Percentiles rank a stretch among this genome's conserved stretches.
phyloP scores from a whole-genome alignment of 2,888 invertebrate genomes.

The Carcina quercana region DNA sequence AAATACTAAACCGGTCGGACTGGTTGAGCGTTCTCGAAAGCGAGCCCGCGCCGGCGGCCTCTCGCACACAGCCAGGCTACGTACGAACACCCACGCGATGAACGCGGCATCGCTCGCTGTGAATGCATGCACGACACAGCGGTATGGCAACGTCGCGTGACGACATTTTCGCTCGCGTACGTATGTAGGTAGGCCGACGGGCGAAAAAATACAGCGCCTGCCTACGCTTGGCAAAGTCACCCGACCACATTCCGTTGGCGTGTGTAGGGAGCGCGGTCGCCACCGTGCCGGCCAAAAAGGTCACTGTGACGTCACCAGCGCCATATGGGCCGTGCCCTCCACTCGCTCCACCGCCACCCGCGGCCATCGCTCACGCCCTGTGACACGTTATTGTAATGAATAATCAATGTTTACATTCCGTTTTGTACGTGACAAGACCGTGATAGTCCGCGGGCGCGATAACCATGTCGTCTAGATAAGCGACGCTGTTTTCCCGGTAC shows the following conservation, averaged over 20 bases:
- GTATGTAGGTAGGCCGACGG: conserved; percentile 66
- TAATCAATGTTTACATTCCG: conserved; percentile 33
- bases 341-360: conserved; percentile 24
- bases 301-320: conserved; percentile 64
- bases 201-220: conserved; percentile 69
- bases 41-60: conserved; percentile 61
- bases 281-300: conserved; percentile 63
- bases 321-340: conserved; percentile 62
- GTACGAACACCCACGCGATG: conserved; percentile 64
- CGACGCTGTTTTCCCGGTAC: conserved; percentile 2
- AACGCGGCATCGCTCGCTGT: conserved; percentile 48
- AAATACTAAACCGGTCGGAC: conserved; percentile 70
- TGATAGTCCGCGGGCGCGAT: conserved; percentile 3
- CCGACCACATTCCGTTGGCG: conserved; percentile 70
- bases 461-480: conserved; percentile 4
- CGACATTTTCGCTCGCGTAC: conserved; percentile 75
- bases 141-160: conserved; percentile 75
- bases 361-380: conserved; percentile 45
- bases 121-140: conserved; percentile 61
- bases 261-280: conserved; percentile 52
- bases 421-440: conserved; percentile 19
- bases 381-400: conserved; percentile 33
- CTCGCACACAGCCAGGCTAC: conserved; percentile 55
- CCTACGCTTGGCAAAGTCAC: conserved; percentile 70
- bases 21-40: conserved; percentile 72